Evolutionary conservation across 2,888 invertebrate species (phyloP).

Genomic region (Apotomis turbidana): DNA sequence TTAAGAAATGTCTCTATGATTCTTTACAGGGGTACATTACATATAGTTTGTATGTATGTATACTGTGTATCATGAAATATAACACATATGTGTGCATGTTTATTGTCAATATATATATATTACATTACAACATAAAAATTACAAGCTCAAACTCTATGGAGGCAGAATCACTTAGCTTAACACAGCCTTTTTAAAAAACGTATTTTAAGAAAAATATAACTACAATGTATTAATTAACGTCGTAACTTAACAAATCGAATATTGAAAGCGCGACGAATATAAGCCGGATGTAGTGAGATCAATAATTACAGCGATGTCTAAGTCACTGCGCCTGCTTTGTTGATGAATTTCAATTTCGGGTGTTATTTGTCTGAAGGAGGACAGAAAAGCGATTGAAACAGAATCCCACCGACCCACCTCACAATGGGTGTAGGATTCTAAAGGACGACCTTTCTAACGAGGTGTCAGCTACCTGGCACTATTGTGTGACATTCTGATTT

Average conservation of each 20-base stretch:
- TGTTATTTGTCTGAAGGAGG: conserved; percentile 60
- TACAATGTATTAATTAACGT: background rate
- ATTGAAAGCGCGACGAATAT: background rate
- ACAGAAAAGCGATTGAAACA: conserved; percentile 69
- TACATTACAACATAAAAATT: too few species aligned
- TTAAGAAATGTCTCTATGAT: too few species aligned
- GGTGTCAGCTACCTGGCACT: conserved; percentile 79
- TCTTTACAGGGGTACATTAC: too few species aligned
- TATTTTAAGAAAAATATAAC: too few species aligned
- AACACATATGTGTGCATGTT: too few species aligned
- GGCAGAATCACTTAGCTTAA: too few species aligned
- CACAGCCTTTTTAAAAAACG: too few species aligned
- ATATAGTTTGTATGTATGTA: too few species aligned
- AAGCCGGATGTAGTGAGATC: conserved; percentile 12
- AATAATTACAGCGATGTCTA: conserved; percentile 25
- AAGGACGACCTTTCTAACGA: conserved; percentile 73
- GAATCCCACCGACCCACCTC: conserved; percentile 69
- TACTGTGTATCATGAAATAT: too few species aligned
- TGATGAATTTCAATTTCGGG: conserved; percentile 65
- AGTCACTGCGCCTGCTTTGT: conserved; percentile 37
- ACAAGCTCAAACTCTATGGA: too few species aligned
- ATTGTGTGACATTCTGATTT: conserved; percentile 71
- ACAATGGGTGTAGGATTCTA: conserved; percentile 71
- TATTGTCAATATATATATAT: too few species aligned
- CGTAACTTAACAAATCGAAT: background rate